Conservation (phyloP, 1,140 invertebrate species). For the Steinernema feltiae region DNA sequence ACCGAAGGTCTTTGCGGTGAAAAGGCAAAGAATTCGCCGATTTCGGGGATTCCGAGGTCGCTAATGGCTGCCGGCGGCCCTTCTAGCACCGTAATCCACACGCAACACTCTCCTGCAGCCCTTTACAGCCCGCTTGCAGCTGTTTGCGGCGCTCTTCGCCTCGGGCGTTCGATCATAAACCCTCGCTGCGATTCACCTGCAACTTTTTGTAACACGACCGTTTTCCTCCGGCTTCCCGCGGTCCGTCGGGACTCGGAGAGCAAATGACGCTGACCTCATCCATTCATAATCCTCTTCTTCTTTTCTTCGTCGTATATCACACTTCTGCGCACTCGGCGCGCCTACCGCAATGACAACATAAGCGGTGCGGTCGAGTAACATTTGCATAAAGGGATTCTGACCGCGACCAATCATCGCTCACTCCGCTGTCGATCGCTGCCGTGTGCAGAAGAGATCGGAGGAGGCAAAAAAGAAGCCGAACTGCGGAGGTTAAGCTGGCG, state of each 20-base stretch:
- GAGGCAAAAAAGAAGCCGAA: neutral
- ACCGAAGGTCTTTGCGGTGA: neutral
- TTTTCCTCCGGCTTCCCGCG: neutral
- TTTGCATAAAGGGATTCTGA: neutral
- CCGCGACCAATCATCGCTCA: too few species aligned
- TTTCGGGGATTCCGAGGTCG: too few species aligned
- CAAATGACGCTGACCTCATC: slow-evolving; percentile 13
- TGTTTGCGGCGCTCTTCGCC: neutral
- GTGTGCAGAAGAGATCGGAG: slow-evolving; percentile 2
- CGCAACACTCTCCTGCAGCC: too few species aligned
- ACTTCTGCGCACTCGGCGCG: neutral
- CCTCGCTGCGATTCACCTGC: neutral
- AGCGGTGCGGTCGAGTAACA: slow-evolving; percentile 8
- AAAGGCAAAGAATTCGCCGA: too few species aligned
- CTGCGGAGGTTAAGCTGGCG: neutral
- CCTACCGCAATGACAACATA: slow-evolving; percentile 10
- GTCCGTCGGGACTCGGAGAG: neutral
- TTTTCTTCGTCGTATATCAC: neutral
- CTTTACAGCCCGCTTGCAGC: neutral
- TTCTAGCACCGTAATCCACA: too few species aligned
- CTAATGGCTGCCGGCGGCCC: too few species aligned
- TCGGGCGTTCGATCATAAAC: neutral
- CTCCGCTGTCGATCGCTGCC: neutral
- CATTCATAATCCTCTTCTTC: slow-evolving; percentile 12
- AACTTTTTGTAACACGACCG: slow-evolving; percentile 10